phyloP scores from a whole-genome alignment of 2,113 vertebrate genomes.

The Cyanoramphus novaezelandiae region DNA sequence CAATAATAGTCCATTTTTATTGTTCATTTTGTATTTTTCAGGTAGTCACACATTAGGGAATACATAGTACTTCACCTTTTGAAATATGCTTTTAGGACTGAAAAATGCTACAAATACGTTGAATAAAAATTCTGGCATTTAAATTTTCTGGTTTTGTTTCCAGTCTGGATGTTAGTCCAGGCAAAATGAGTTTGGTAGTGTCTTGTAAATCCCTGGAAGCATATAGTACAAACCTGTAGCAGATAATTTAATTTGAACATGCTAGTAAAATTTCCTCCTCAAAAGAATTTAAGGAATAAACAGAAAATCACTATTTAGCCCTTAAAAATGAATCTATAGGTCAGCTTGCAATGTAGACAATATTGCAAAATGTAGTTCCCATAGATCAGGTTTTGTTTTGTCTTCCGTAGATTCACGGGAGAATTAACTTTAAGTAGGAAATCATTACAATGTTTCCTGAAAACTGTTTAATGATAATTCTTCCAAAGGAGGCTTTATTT shows the following conservation, averaged over 20 bases:
- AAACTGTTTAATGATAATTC: constrained; percentile 23
- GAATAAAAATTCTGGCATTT: not conserved
- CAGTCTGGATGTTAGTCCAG: not conserved
- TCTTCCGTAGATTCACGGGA: not conserved
- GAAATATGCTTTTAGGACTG: not conserved
- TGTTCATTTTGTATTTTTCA: not conserved
- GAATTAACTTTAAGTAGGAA: not conserved
- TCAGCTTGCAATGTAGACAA: not conserved
- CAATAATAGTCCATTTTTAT: not conserved
- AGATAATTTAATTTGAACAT: not conserved
- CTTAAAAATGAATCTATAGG: not conserved
- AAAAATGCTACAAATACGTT: not conserved
- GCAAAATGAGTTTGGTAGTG: not conserved
- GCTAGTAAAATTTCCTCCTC: not conserved
- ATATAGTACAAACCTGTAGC: not conserved
- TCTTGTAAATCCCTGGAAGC: not conserved
- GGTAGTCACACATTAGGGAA: not conserved
- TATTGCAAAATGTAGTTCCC: not conserved
- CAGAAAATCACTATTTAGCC: not conserved
- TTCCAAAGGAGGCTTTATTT: constrained; percentile 1
- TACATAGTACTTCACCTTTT: not conserved
- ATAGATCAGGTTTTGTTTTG: not conserved
- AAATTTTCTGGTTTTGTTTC: not conserved
- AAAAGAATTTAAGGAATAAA: not conserved
- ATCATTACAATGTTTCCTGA: not conserved